Evolutionary conservation across 2,797 vertebrate genomes (phyloP), one percentile per base, ranked within the genome.

Genomic region (Knipowitschia caucasica): DNA sequence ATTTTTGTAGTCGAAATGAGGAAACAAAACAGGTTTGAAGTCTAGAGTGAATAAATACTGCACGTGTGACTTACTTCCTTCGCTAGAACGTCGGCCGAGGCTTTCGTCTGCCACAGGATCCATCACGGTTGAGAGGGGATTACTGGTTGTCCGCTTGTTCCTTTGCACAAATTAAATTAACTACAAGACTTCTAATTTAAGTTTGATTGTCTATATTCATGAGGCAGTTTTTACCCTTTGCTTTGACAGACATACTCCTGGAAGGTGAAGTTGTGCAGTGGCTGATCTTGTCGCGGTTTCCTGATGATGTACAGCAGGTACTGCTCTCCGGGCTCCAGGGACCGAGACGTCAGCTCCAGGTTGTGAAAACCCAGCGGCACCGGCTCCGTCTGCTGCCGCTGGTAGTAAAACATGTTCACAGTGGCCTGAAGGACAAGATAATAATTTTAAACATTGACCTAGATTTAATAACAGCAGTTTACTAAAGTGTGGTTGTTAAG

Each of bases 401-500:
- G 90, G 65, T 84, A 88, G 75, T 83, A 76, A 60, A 98, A 94
- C 88, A 98, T 93, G 84, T 94, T 94, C 69, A 96, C 81, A 0
- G 94, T 94, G 56, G 83, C 92, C 95, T 98, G 75, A 3, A 0
- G 67, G 38, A 68, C 8, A 31, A 36, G 11, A 59, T 53, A 23
- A 31, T 21, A 7, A 24, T 7, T 1, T 18, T 1, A 18, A 10
- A n/a, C n/a, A n/a, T n/a, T n/a, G n/a, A n/a, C n/a, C n/a, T n/a
- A n/a, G n/a, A 38, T 20, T 38, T 8, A 38, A 20, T 35, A 18
- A 36, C 34, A 36, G 6, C 15, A 36, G 15, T 36, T 17, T 15
- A 36, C 34, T n/a, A n/a, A n/a, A n/a, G n/a, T n/a, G n/a, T n/a
- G n/a, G n/a, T n/a, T n/a, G n/a, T n/a, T n/a, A n/a, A n/a, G n/a